Evolutionary conservation across 2,113 vertebrate species (phyloP).

Genomic region (Sapajus apella): DNA sequence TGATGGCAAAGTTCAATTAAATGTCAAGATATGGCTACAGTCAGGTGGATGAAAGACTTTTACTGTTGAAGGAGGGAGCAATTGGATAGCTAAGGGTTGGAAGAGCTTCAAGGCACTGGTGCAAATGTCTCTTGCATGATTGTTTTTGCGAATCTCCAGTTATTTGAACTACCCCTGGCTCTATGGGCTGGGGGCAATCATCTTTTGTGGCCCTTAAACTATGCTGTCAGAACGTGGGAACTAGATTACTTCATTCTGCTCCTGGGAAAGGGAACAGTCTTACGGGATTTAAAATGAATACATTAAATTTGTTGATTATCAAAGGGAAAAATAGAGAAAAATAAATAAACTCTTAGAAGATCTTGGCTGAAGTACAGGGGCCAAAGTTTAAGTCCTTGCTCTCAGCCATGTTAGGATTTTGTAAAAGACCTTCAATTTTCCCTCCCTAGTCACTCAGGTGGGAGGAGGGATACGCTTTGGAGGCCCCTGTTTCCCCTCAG

Average conservation of each 20-base stretch:
- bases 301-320: constrained; percentile 66
- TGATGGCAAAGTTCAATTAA: background rate
- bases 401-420: background rate
- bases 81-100: background rate
- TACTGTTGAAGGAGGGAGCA: background rate
- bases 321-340: constrained; percentile 66
- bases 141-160: background rate
- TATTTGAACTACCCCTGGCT: background rate
- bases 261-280: constrained; percentile 56
- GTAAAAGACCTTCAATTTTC: background rate
- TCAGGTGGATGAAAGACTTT: background rate
- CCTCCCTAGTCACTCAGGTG: background rate
- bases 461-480: background rate
- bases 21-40: background rate
- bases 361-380: constrained; percentile 40
- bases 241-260: constrained; percentile 53
- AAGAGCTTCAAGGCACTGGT: background rate
- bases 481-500: background rate
- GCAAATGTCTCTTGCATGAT: background rate
- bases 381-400: constrained; percentile 48
- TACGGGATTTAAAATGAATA: constrained; percentile 62
- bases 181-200: background rate
- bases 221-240: constrained; percentile 52
- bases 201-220: background rate
- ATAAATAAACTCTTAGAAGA: constrained; percentile 61